Conservation (phyloP, 1,140 invertebrate genomes). For the Lucilia sericata region DNA sequence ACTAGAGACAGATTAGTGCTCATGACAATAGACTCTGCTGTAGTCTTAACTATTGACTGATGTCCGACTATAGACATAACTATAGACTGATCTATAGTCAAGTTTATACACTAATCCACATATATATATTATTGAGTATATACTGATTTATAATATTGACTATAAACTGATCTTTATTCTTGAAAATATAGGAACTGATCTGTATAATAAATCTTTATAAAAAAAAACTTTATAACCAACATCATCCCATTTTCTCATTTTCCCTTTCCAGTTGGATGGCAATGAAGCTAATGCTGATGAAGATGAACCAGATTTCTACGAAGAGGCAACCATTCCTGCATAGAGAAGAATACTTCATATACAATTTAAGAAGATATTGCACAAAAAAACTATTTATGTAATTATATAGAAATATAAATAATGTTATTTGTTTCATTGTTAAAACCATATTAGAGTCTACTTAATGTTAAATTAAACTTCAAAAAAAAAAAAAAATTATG, state of each 20-base stretch:
- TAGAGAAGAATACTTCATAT: slow-evolving; percentile 63
- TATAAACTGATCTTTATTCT: too few relatives aligned
- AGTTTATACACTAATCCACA: too few relatives aligned
- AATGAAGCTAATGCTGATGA: slow-evolving; percentile 73
- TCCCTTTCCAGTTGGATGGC: neutral
- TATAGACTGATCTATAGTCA: too few relatives aligned
- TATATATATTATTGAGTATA: too few relatives aligned
- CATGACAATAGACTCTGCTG: too few relatives aligned
- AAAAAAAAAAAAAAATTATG: neutral
- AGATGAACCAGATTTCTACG: slow-evolving; percentile 94
- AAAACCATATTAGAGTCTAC: slow-evolving; percentile 11
- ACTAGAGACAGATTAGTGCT: too few relatives aligned
- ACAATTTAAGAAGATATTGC: neutral
- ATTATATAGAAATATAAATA: neutral
- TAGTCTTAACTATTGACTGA: too few relatives aligned
- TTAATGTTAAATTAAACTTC: neutral
- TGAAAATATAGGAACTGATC: too few relatives aligned
- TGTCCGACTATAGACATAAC: too few relatives aligned
- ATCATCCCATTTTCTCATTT: neutral
- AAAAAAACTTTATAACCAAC: neutral
- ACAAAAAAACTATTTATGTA: slow-evolving; percentile 1
- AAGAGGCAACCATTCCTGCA: slow-evolving; percentile 83
- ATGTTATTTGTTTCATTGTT: slow-evolving; percentile 23
- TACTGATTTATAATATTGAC: too few relatives aligned
- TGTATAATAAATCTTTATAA: too few relatives aligned